Evolutionary conservation across 2,797 vertebrate species (phyloP), one percentile per base, ranked within the genome.

Genomic region (Toxotes lorentzi): DNA sequence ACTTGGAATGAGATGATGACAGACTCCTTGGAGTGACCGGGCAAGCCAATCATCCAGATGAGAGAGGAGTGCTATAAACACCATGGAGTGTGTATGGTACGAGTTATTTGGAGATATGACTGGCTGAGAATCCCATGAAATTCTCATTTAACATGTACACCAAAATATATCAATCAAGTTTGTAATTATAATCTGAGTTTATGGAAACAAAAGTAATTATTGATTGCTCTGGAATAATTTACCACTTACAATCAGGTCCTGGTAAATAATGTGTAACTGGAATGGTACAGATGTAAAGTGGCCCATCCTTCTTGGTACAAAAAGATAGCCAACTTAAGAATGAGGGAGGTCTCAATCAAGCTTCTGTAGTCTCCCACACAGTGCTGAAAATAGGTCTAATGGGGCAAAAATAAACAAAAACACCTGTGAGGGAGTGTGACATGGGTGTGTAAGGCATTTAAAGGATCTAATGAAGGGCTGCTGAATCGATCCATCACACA

Each of bases 401-500:
- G 19, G 8, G 16, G 5, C 5, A 32, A 34, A 67, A 48, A 56
- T 60, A n/a, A 34, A 59, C 11, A 27, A 24, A 27, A 43, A 63
- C 17, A 51, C 50, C 14, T 5, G 21, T 51, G 40, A 16, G 17
- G 17, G 43, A 47, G 6, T 5, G 6, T 13, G 32, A 40, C 21
- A 17, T 58, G 13, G 34, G 35, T 50, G 34, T 65, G 32, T 19
- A 35, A 19, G 23, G 35, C 64, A 69, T 76, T 67, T 32, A 11
- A 56, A 61, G 35, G 40, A 21, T 54, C 57, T 56, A 51, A 73
- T 68, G 41, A 76, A 17, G 10, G 10, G 16, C 19, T 70, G 30
- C 7, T 62, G 17, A 78, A 56, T 67, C 40, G 7, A 80, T 35
- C 48, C 35, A 64, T 66, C 47, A 54, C 48, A 59, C 14, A 8